A percentile compares a stretch with the other conserved stretches of the same genome.
Evolutionary conservation across 2,888 invertebrate species (phyloP).

Genomic region (Phortica okadai): DNA sequence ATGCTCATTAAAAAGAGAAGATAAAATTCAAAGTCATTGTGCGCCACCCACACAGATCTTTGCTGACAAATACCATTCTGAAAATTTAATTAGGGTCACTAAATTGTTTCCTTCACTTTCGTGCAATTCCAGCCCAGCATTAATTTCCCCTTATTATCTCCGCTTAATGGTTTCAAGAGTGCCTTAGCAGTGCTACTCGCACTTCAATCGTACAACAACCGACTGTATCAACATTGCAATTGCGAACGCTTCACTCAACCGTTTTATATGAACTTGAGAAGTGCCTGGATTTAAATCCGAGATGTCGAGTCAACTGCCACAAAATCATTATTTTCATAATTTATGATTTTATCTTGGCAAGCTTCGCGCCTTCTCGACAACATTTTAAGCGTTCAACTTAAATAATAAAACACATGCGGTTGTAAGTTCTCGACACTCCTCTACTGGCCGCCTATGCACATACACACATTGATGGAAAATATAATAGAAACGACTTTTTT

Average conservation of each 20-base stretch:
- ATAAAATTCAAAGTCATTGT: too few species aligned
- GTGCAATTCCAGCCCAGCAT: constrained; percentile 4
- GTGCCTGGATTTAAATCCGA: neutral
- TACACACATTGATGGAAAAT: neutral
- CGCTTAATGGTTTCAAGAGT: constrained; percentile 21
- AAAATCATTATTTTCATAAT: constrained; percentile 30
- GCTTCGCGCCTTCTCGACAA: constrained; percentile 3
- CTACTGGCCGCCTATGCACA: neutral
- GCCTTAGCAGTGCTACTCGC: constrained; percentile 9
- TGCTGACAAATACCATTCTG: constrained; percentile 49
- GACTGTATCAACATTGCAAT: neutral
- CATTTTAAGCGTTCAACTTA: constrained; percentile 13
- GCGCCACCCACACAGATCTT: constrained; percentile 39
- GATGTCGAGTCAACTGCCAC: neutral
- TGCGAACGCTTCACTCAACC: neutral
- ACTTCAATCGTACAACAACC: neutral
- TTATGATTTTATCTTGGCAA: constrained; percentile 20
- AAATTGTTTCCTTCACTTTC: neutral
- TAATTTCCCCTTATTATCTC: constrained; percentile 19
- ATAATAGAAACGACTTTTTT: neutral
- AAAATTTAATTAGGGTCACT: constrained; percentile 61
- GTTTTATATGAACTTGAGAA: constrained; percentile 2
- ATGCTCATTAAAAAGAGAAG: too few species aligned
- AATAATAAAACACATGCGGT: constrained; percentile 19
- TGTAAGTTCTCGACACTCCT: neutral